These are phyloP conservation scores for Asteroscopus sphinx DNA, from an alignment of 2,888 invertebrate species.

Conservation along the genomic window DNA sequence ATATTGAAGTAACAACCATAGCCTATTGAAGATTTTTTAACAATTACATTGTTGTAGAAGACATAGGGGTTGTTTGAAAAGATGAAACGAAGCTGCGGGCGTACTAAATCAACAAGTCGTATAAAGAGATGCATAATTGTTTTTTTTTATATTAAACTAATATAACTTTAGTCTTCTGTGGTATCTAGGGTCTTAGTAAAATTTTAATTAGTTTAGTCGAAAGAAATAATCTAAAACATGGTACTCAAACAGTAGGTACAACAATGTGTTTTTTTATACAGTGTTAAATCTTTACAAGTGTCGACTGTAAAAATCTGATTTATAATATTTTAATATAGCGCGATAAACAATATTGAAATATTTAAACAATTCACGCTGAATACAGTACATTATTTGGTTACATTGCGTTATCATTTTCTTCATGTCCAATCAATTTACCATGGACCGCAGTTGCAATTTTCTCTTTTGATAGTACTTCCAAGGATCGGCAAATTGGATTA, in stretches of 20 bases:
- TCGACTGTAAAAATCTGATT: no score
- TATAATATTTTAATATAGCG: neutral
- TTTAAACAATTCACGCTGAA: neutral
- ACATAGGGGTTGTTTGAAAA: slow-evolving; percentile 35
- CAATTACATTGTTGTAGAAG: no score
- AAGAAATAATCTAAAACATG: no score
- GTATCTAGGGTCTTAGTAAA: neutral
- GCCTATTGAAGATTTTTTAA: neutral
- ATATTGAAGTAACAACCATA: neutral
- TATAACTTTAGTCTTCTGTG: neutral
- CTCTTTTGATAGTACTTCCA: slow-evolving; percentile 11
- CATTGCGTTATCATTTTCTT: neutral
- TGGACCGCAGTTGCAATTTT: neutral
- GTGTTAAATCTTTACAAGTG: no score
- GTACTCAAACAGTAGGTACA: no score
- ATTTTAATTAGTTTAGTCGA: no score
- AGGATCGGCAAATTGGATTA: slow-evolving; percentile 29
- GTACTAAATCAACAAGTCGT: neutral
- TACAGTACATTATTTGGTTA: neutral
- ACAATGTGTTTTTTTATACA: no score
- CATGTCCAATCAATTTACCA: slow-evolving; percentile 19
- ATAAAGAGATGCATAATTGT: neutral
- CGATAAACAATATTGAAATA: no score
- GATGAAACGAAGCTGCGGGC: slow-evolving; percentile 23
- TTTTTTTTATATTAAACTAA: neutral